A percentile compares a stretch with the other conserved stretches of the same genome.
Evolutionary conservation across 2,888 invertebrate genomes (phyloP).

Genomic region (Allacma fusca): DNA sequence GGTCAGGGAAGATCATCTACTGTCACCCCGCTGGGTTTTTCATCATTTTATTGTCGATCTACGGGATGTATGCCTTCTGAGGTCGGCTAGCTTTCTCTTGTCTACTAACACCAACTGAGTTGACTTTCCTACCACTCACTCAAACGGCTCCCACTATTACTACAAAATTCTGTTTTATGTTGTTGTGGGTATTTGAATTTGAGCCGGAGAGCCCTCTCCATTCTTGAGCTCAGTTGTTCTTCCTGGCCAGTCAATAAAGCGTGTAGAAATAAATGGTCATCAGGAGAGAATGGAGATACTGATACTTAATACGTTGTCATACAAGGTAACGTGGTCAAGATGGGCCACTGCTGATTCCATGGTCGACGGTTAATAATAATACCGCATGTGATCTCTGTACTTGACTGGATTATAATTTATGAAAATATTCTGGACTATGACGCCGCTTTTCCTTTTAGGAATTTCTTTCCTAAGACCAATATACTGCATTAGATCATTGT

Average conservation of each 20-base stretch:
- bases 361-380: neutral
- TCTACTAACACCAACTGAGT: conserved; percentile 34
- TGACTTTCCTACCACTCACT: conserved; percentile 30
- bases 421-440: conserved; percentile 21
- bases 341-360: neutral
- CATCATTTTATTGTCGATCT: conserved; percentile 58
- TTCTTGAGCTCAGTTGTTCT: neutral
- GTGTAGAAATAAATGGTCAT: neutral
- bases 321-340: neutral
- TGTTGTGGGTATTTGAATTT: no score
- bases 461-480: conserved; percentile 2
- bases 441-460: conserved; percentile 23
- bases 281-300: neutral
- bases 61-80: conserved; percentile 24
- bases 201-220: no score
- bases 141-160: conserved; percentile 18
- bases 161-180: neutral
- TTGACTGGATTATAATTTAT: conserved; percentile 31
- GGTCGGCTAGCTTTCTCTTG: conserved; percentile 39
- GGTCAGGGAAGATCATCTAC: conserved; percentile 56
- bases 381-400: neutral
- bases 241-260: neutral
- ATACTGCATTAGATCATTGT: no score
- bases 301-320: conserved; percentile 1
- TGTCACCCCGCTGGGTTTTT: conserved; percentile 58